Percentiles rank a stretch among this genome's conserved stretches.
phyloP scores from a whole-genome alignment of 2,888 invertebrate genomes.

The Dastarcus helophoroides region DNA sequence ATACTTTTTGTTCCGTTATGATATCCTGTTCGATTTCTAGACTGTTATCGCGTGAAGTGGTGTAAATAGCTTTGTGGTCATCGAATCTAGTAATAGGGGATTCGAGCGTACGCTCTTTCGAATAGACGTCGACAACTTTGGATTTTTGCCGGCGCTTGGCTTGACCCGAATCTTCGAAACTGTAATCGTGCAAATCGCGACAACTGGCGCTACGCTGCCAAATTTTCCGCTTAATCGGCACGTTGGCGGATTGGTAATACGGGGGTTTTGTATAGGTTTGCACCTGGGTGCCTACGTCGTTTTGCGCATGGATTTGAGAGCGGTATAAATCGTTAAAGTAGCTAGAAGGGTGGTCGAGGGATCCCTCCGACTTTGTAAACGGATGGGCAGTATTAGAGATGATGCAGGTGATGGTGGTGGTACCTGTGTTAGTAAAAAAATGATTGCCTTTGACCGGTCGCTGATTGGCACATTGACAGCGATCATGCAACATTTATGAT shows the following conservation, averaged over 20 bases:
- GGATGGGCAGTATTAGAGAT: slow-evolving; percentile 47
- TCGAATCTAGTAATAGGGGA: slow-evolving; percentile 64
- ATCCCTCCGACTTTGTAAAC: slow-evolving; percentile 39
- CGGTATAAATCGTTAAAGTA: slow-evolving; percentile 29
- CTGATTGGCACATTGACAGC: too few relatives aligned
- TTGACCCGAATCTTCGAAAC: slow-evolving; percentile 58
- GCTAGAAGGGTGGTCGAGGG: slow-evolving; percentile 37
- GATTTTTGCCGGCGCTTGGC: slow-evolving; percentile 43
- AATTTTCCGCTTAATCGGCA: slow-evolving; percentile 39
- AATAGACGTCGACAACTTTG: slow-evolving; percentile 28
- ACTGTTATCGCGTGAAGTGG: slow-evolving; percentile 48
- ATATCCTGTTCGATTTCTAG: slow-evolving; percentile 59
- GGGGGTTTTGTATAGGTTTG: slow-evolving; percentile 22
- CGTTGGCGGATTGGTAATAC: slow-evolving; percentile 25
- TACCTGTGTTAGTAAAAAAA: too few relatives aligned
- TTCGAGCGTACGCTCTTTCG: slow-evolving; percentile 43
- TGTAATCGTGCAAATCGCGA: slow-evolving; percentile 68
- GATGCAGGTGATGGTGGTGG: slow-evolving; percentile 38
- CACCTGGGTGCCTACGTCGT: slow-evolving; percentile 29
- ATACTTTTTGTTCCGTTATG: slow-evolving; percentile 57
- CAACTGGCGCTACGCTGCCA: slow-evolving; percentile 77
- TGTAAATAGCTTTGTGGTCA: slow-evolving; percentile 52
- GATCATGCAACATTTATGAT: too few relatives aligned
- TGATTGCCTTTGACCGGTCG: too few relatives aligned
- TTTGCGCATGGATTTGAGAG: slow-evolving; percentile 37